A percentile compares a stretch with the other conserved stretches of the same genome.
Conservation (phyloP, 2,113 vertebrate species). For the Todiramphus chloris region DNA sequence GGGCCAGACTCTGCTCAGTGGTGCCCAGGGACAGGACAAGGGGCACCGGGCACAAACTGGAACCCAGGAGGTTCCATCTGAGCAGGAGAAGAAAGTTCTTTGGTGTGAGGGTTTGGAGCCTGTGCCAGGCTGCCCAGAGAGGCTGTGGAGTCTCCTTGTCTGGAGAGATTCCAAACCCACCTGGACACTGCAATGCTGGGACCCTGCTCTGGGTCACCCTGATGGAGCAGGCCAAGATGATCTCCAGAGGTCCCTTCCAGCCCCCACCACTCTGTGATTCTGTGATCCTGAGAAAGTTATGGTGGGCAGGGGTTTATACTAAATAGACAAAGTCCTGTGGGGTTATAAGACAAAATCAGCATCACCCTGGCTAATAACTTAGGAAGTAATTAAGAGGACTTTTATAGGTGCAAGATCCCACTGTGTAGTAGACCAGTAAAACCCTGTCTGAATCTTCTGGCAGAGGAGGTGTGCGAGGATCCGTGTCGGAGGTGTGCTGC, state of each 20-base stretch:
- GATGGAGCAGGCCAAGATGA: neutral
- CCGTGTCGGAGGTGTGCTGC: neutral
- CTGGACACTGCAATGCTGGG: no score
- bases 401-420: slow-evolving; percentile 39
- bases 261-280: no score
- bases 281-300: neutral
- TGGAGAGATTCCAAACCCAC: no score
- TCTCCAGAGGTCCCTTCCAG: neutral
- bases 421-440: slow-evolving; percentile 50
- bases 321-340: neutral
- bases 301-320: neutral
- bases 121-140: no score
- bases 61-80: no score
- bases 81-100: no score
- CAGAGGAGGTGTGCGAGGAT: neutral
- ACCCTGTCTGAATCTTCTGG: neutral
- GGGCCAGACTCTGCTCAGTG: no score
- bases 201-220: no score
- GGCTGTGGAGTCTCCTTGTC: no score
- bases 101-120: no score
- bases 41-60: no score
- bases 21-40: no score
- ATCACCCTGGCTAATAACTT: slow-evolving; percentile 12
- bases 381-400: slow-evolving; percentile 49
- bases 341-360: neutral